Conservation (phyloP, 2,113 vertebrate species). For the Mesitornis unicolor region DNA sequence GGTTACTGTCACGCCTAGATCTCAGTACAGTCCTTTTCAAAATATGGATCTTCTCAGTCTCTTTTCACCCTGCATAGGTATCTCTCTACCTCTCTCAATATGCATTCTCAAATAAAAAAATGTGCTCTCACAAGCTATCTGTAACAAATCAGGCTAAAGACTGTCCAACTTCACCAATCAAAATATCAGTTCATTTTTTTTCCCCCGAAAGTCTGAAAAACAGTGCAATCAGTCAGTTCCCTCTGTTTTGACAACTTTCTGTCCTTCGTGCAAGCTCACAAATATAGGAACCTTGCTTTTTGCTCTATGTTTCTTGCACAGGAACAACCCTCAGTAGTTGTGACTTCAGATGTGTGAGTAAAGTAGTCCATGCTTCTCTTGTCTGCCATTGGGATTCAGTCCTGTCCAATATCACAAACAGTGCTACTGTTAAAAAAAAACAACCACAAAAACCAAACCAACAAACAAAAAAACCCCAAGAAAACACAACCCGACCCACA, state of each 20-base stretch:
- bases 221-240: neutral
- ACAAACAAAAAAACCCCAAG: neutral
- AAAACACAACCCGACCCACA: no score
- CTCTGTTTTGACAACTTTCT: neutral
- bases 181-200: neutral
- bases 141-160: neutral
- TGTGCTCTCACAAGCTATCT: neutral
- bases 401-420: neutral
- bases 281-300: no score
- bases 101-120: neutral
- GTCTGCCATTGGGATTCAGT: neutral
- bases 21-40: neutral
- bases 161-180: neutral
- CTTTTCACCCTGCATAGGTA: neutral
- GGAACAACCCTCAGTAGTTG: neutral
- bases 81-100: neutral
- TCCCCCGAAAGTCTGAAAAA: neutral
- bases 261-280: neutral
- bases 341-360: neutral
- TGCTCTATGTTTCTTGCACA: neutral
- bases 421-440: neutral
- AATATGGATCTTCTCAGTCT: accelerated
- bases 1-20: neutral
- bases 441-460: no score
- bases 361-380: neutral